These are phyloP conservation scores for Neolamprologus cancellatus DNA, from an alignment of 2,113 vertebrate genomes.

Conservation along the genomic window DNA sequence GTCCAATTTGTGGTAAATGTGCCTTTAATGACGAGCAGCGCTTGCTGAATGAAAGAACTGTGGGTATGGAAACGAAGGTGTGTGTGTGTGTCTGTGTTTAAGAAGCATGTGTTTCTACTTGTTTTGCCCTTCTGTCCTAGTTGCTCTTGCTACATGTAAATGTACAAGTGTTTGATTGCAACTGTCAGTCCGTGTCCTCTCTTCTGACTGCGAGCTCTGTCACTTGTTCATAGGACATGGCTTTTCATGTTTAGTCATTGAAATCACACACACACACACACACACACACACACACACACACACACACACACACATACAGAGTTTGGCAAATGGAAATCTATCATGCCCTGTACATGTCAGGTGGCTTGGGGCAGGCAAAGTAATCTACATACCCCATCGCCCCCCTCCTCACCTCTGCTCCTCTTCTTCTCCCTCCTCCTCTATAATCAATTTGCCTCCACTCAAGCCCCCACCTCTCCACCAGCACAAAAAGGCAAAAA, in stretches of 20 bases:
- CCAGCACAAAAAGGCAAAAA: conserved; percentile 61
- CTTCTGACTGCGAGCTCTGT: conserved; percentile 12
- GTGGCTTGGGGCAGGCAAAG: conserved; percentile 60
- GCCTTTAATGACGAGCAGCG: conserved; percentile 85
- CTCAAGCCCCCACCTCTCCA: not conserved
- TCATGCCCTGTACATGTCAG: conserved; percentile 70
- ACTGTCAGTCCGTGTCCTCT: conserved; percentile 53
- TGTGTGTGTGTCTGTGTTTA: conserved; percentile 60
- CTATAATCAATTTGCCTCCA: conserved; percentile 71
- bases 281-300: conserved; percentile 29
- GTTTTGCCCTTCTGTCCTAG: conserved; percentile 1
- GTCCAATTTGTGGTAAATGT: conserved; percentile 96
- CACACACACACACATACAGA: not conserved
- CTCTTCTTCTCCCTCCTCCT: conserved; percentile 26
- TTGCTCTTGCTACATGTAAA: conserved; percentile 36
- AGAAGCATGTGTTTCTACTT: not conserved
- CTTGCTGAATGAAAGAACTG: conserved; percentile 80
- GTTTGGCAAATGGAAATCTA: conserved; percentile 68
- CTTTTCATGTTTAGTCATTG: conserved; percentile 48
- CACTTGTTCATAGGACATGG: conserved; percentile 32
- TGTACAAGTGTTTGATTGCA: conserved; percentile 76
- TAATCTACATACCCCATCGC: conserved; percentile 69
- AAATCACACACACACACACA: not conserved
- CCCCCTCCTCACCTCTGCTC: not conserved
- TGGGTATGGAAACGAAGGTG: conserved; percentile 76